phyloP scores from a whole-genome alignment of 2,888 invertebrate species.

The Clistopyga incitator region DNA sequence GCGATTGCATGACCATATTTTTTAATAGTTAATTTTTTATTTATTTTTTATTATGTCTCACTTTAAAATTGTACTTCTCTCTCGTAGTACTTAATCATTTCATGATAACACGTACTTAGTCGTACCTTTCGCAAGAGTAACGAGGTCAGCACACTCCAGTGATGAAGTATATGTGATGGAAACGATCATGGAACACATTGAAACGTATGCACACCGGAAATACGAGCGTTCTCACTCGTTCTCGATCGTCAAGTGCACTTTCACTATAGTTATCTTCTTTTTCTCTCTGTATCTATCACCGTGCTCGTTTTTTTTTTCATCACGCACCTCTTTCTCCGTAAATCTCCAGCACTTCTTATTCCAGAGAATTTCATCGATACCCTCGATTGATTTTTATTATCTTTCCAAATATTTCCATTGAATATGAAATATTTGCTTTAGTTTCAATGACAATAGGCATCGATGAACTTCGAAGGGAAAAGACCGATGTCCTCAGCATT shows the following conservation, averaged over 20 bases:
- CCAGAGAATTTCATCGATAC: constrained; percentile 40
- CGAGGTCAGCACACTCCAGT: background rate
- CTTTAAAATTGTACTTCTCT: constrained; percentile 71
- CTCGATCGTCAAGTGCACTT: constrained; percentile 6
- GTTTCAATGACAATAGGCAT: background rate
- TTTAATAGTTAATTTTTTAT: constrained; percentile 61
- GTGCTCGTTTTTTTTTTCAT: constrained; percentile 14
- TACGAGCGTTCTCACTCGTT: constrained; percentile 1
- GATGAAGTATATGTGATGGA: constrained; percentile 5
- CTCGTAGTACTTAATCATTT: constrained; percentile 60
- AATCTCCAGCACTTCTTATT: constrained; percentile 5
- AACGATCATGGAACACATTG: background rate
- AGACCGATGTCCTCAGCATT: background rate
- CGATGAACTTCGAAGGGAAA: constrained; percentile 25
- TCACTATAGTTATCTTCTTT: constrained; percentile 19
- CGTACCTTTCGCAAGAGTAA: constrained; percentile 17
- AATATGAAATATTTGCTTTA: background rate
- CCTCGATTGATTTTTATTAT: background rate
- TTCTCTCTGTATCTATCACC: constrained; percentile 56
- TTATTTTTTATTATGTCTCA: constrained; percentile 59
- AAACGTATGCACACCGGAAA: constrained; percentile 14
- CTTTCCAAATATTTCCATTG: background rate
- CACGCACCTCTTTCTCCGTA: constrained; percentile 5
- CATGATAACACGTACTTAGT: constrained; percentile 1
- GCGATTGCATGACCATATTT: constrained; percentile 40